Evolutionary conservation across 2,797 vertebrate genomes (phyloP).

Genomic region (Chrysocyon brachyurus): DNA sequence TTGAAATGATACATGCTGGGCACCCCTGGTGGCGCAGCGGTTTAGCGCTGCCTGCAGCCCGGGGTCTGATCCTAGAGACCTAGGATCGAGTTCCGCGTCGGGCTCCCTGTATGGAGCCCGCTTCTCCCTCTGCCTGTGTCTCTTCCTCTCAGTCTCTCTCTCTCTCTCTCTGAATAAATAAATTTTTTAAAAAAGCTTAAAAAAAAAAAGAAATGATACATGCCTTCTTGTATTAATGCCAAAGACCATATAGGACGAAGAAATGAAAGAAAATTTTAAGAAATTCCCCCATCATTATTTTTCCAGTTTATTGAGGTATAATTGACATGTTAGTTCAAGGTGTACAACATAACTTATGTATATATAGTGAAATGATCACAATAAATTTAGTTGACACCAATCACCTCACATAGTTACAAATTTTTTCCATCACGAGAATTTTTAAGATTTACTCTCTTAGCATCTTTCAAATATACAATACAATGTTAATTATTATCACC

Average conservation of each 20-base stretch:
- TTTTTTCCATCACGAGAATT: not conserved
- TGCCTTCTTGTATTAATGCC: not conserved
- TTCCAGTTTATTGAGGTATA: not conserved
- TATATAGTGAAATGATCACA: not conserved
- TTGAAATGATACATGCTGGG: conserved; percentile 18
- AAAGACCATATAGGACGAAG: not conserved
- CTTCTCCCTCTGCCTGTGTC: too few relatives aligned
- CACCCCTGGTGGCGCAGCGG: too few relatives aligned
- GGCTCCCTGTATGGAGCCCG: too few relatives aligned
- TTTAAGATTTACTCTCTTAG: conserved; percentile 3
- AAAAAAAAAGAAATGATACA: not conserved
- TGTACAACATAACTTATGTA: not conserved
- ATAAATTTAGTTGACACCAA: not conserved
- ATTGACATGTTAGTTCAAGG: not conserved
- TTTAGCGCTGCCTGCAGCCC: too few relatives aligned
- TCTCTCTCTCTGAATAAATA: too few relatives aligned
- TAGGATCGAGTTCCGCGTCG: too few relatives aligned
- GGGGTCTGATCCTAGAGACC: too few relatives aligned
- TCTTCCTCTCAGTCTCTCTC: too few relatives aligned
- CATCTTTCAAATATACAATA: not conserved
- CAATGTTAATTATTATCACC: not conserved
- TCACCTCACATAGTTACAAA: not conserved
- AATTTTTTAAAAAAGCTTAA: too few relatives aligned
- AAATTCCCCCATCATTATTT: conserved; percentile 18
- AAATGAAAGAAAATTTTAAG: not conserved